Percentiles rank a stretch among this genome's conserved stretches.
Evolutionary conservation across 2,888 invertebrate species (phyloP).

Genomic region (Eristalinus sepulchralis): DNA sequence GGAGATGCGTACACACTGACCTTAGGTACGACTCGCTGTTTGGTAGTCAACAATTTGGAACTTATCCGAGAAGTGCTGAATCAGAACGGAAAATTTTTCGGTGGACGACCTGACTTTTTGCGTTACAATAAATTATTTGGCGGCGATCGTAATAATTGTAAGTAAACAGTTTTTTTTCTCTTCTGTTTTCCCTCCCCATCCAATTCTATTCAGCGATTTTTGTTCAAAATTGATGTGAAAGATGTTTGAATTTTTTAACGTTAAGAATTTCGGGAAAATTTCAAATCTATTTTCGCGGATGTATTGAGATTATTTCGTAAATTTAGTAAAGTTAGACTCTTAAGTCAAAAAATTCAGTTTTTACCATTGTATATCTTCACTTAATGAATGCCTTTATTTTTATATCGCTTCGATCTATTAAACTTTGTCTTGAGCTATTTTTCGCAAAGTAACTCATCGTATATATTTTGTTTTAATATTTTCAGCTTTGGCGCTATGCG

Average conservation of each 20-base stretch:
- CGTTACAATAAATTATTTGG: conserved; percentile 92
- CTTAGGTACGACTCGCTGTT: conserved; percentile 86
- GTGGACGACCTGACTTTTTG: conserved; percentile 90
- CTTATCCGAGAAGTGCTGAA: conserved; percentile 89
- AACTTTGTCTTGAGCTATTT: neutral
- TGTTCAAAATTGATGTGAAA: too few relatives aligned
- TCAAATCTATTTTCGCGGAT: too few relatives aligned
- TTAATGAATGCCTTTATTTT: too few relatives aligned
- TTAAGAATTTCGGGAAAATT: too few relatives aligned
- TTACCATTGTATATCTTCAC: too few relatives aligned
- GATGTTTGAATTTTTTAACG: too few relatives aligned
- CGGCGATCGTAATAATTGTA: conserved; percentile 92
- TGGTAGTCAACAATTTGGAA: conserved; percentile 88
- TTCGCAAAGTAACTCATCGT: neutral
- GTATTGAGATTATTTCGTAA: too few relatives aligned
- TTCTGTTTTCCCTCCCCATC: neutral
- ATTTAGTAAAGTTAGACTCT: too few relatives aligned
- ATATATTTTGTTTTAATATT: conserved; percentile 72
- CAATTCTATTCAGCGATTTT: too few relatives aligned
- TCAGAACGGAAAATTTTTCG: conserved; percentile 90
- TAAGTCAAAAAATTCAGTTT: too few relatives aligned
- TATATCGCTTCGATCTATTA: too few relatives aligned
- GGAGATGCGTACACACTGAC: conserved; percentile 88
- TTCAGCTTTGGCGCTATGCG: conserved; percentile 92
- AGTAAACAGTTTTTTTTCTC: conserved; percentile 81